Conservation (phyloP, 2,797 vertebrate genomes). For the Pangasius mekongensis region DNA sequence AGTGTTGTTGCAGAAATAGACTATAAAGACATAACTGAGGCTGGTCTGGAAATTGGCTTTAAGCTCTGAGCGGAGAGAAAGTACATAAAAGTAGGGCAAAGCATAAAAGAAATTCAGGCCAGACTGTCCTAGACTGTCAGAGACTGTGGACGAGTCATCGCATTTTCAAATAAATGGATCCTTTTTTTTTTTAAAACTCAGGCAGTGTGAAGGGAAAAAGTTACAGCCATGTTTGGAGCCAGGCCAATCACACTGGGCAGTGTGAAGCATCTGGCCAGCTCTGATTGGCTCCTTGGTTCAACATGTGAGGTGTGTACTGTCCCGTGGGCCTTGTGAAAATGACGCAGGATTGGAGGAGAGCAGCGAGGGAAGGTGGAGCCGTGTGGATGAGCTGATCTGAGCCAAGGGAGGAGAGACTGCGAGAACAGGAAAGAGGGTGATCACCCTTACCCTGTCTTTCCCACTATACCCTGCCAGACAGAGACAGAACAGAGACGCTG, state of each 20-base stretch:
- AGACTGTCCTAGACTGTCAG: background rate
- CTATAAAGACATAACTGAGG: background rate
- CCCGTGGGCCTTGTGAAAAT: conserved; percentile 46
- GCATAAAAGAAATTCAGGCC: background rate
- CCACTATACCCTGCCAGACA: conserved; percentile 35
- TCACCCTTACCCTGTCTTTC: conserved; percentile 27
- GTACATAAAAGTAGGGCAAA: background rate
- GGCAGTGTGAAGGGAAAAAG: background rate
- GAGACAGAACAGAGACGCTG: conserved; percentile 3
- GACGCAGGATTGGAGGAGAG: conserved; percentile 60
- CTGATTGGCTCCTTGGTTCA: conserved; percentile 48
- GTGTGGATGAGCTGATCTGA: conserved; percentile 63
- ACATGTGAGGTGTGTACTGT: conserved; percentile 52
- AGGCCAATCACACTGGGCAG: conserved; percentile 34
- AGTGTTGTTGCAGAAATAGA: background rate
- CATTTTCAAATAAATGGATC: background rate
- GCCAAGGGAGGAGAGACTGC: conserved; percentile 54
- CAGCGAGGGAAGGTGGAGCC: conserved; percentile 61
- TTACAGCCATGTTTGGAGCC: conserved; percentile 34
- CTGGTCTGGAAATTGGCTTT: background rate
- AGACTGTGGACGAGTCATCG: background rate
- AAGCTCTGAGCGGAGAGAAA: background rate
- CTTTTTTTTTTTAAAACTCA: too few relatives aligned
- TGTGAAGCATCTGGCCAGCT: conserved; percentile 42
- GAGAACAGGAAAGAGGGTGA: conserved; percentile 31